A percentile compares a stretch with the other conserved stretches of the same genome.
phyloP scores from a whole-genome alignment of 2,797 vertebrate genomes.

The Acanthiza pusilla region DNA sequence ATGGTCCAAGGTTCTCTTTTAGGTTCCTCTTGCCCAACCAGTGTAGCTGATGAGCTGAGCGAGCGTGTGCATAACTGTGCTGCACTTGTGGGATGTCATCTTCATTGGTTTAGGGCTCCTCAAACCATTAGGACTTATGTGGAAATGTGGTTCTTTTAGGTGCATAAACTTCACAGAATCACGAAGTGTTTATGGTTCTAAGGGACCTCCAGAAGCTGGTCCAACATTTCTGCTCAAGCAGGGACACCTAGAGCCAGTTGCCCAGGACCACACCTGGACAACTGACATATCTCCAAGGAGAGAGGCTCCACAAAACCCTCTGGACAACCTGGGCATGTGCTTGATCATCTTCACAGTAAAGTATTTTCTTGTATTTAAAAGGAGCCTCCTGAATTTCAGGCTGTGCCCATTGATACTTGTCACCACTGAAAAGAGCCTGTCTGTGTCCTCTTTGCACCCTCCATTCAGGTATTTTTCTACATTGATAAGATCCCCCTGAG shows the following conservation, averaged over 20 bases:
- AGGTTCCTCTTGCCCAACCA: not conserved
- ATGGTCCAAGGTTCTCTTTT: not conserved
- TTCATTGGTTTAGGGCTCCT: not conserved
- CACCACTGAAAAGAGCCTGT: not conserved
- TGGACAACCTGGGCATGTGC: not conserved
- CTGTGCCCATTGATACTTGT: not conserved
- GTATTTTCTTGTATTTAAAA: not conserved
- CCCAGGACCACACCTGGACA: not conserved
- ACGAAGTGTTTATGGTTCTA: not conserved
- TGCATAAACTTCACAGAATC: not conserved
- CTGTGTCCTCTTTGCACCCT: not conserved
- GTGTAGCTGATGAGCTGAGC: not conserved
- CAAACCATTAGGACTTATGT: not conserved
- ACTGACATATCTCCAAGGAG: not conserved
- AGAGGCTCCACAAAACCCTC: not conserved
- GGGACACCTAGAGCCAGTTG: not conserved
- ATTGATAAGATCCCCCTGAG: not conserved
- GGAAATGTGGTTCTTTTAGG: rapidly evolving
- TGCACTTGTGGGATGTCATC: not conserved
- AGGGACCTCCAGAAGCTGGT: not conserved
- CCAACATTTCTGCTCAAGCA: not conserved
- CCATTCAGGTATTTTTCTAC: not conserved
- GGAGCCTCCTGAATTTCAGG: not conserved
- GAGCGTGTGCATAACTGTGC: rapidly evolving
- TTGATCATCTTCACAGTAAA: not conserved